Base-by-base conservation (phyloP, 2,113 vertebrate species). In the Bettongia penicillata region DNA sequence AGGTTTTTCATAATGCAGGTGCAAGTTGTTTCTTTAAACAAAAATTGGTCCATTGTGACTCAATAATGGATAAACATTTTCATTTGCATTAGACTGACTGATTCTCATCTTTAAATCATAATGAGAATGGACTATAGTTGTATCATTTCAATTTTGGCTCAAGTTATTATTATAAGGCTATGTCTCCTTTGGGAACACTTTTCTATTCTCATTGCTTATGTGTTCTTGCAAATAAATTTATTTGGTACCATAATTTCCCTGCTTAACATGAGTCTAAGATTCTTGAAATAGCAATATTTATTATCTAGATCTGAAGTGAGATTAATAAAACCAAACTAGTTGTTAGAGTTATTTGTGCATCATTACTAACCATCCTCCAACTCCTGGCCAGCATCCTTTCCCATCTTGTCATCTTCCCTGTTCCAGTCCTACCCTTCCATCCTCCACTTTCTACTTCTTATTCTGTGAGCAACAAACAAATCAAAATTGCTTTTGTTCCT, bases 141-240 rank as follows among this genome's bases (percentile, higher is more conserved):
- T 68, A 95, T 2, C 4, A 37, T 96, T 97, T 96, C 0, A 0
- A 93, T 94, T 28, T 49, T 90, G 16, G 9, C 94, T 97, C 91
- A 25, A 93, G 26, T 90, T 97, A 93, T 91, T 95, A 94, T 84
- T 24, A 92, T 95, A 94, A 95, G n/a, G 93, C 90, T 93, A 22
- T 4, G 91, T 55, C 97, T 93, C 8, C 97, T 5, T n/a, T 91
- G 3, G 4, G 12, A 47, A 90, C 37, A 55, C 92, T 43, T 92
- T 84, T 53, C 16, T 90, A 50, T 90, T 61, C n/a, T 90, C 91
- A 43, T 68, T 43, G 9, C 23, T 89, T 91, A 89, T 4, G 0
- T 94, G 90, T 61, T 90, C 51, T 52, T 43, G 55, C 94, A 96
- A 94, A 96, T 3, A 90, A 25, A 93, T 97, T 53, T n/a, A 94